Evolutionary conservation across 2,797 vertebrate genomes (phyloP).

Genomic region (Megaceryle alcyon): DNA sequence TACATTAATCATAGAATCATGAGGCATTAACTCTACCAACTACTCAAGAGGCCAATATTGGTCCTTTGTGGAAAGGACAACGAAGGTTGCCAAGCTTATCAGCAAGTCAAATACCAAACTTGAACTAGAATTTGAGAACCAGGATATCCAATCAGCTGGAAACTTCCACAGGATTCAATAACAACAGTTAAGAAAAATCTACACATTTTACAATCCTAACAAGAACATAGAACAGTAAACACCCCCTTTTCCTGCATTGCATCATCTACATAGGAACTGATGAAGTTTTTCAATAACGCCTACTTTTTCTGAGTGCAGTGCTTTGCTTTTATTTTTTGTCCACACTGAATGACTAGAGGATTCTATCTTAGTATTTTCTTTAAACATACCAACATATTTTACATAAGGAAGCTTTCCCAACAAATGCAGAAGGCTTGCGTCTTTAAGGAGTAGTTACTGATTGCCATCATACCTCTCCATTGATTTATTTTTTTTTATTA

Average conservation of each 20-base stretch:
- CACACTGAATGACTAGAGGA: neutral
- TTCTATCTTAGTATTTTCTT: neutral
- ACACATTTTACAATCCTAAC: neutral
- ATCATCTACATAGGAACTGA: neutral
- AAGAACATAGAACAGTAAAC: neutral
- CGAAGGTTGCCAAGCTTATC: neutral
- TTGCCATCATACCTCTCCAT: neutral
- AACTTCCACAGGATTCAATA: neutral
- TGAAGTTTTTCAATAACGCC: neutral
- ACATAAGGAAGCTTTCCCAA: neutral
- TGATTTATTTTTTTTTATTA: neutral
- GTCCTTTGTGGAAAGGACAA: neutral
- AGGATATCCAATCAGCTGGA: neutral
- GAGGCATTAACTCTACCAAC: constrained; percentile 12
- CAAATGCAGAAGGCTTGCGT: neutral
- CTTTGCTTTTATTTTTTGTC: neutral
- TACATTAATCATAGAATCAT: constrained; percentile 8
- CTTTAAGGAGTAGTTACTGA: neutral
- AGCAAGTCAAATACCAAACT: neutral
- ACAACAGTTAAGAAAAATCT: neutral
- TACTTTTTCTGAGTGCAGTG: neutral
- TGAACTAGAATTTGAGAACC: neutral
- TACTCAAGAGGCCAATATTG: neutral
- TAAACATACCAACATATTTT: neutral
- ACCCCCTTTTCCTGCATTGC: neutral